Evolutionary conservation across 2,113 vertebrate genomes (phyloP).

Genomic region (Romanogobio albipinnatus): DNA sequence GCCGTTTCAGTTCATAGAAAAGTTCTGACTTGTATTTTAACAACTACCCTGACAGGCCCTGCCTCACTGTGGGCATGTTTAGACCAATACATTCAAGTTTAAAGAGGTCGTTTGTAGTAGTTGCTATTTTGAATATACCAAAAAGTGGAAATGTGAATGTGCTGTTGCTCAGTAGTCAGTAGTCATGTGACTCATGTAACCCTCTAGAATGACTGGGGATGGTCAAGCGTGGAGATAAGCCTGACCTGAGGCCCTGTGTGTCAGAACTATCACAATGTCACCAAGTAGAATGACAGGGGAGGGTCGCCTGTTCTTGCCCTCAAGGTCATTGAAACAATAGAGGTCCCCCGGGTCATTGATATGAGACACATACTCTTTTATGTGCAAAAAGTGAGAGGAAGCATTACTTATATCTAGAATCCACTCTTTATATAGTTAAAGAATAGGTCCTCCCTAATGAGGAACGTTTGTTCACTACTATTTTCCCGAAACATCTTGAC

Average conservation of each 20-base stretch:
- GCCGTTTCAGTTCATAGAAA: neutral
- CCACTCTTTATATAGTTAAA: slow-evolving; percentile 2
- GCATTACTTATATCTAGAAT: slow-evolving; percentile 4
- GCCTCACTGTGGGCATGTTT: slow-evolving; percentile 14
- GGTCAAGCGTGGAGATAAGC: slow-evolving; percentile 40
- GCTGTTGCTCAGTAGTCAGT: too few species aligned
- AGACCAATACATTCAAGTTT: slow-evolving; percentile 8
- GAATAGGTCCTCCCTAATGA: neutral
- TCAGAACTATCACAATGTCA: slow-evolving; percentile 31
- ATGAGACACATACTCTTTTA: slow-evolving; percentile 28
- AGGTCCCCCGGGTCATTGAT: slow-evolving; percentile 29
- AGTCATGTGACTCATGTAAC: neutral
- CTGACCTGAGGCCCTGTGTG: slow-evolving; percentile 37
- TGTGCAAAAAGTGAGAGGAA: slow-evolving; percentile 36
- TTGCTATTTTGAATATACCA: neutral
- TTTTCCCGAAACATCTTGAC: neutral
- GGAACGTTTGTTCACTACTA: neutral
- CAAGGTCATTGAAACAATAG: slow-evolving; percentile 34
- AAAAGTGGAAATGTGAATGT: slow-evolving; percentile 16
- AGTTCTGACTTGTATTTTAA: slow-evolving; percentile 27
- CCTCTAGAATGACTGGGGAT: slow-evolving; percentile 28
- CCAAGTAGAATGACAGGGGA: slow-evolving; percentile 19
- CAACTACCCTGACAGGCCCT: neutral
- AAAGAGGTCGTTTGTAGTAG: neutral
- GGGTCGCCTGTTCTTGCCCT: slow-evolving; percentile 38